Percentiles rank a stretch among this genome's conserved stretches.
Conservation (phyloP, 2,797 vertebrate genomes). For the Acanthis flammea region DNA sequence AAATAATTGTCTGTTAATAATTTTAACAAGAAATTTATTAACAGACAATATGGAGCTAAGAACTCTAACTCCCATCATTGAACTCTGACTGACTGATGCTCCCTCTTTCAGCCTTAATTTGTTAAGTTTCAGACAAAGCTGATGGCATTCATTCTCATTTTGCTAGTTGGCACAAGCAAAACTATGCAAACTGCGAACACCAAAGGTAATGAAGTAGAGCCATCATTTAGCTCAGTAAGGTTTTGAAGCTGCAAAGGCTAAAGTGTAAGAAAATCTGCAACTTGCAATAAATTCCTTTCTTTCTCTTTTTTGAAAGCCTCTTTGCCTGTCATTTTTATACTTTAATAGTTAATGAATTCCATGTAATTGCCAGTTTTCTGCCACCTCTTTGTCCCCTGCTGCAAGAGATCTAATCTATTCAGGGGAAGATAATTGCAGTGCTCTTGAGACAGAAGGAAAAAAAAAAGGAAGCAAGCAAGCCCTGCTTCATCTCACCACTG, state of each 20-base stretch:
- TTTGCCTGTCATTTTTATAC: conserved; percentile 51
- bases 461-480: conserved; percentile 9
- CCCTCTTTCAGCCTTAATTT: conserved; percentile 21
- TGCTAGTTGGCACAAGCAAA: conserved; percentile 5
- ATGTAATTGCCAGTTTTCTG: conserved; percentile 60
- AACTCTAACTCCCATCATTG: not conserved
- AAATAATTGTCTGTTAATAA: too few species aligned
- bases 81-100: not conserved
- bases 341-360: conserved; percentile 64
- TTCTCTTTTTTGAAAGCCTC: not conserved
- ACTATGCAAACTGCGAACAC: not conserved
- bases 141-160: not conserved
- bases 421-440: conserved; percentile 61
- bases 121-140: conserved; percentile 6
- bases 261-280: conserved; percentile 14
- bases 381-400: conserved; percentile 55
- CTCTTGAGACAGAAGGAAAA: conserved; percentile 37
- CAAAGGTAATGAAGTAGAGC: not conserved
- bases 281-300: not conserved
- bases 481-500: conserved; percentile 84
- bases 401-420: conserved; percentile 69
- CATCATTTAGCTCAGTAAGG: not conserved
- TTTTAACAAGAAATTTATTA: conserved; percentile 5
- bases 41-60: not conserved
- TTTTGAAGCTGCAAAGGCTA: not conserved